Conservation (phyloP, 2,797 vertebrate species). For the Falco concolor region DNA sequence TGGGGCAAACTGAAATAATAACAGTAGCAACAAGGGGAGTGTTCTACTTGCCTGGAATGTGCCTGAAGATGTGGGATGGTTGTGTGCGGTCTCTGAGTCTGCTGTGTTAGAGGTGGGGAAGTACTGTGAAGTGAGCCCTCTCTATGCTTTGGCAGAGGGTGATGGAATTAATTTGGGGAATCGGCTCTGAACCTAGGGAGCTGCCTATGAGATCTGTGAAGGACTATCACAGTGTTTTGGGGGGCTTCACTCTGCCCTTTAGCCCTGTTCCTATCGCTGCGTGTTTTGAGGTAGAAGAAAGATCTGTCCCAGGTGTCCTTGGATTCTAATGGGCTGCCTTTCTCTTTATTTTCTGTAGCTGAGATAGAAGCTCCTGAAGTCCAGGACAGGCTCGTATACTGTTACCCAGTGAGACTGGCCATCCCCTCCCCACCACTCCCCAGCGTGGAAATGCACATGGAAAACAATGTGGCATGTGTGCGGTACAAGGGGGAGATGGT, state of each 20-base stretch:
- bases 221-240: background rate
- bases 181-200: background rate
- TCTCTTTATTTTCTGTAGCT: conserved; percentile 51
- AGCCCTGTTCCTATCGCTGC: background rate
- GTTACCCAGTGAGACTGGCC: conserved; percentile 85
- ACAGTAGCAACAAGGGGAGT: background rate
- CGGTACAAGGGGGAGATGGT: conserved; percentile 96
- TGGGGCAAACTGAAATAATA: background rate
- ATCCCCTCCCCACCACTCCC: conserved; percentile 82
- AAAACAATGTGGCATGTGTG: conserved; percentile 89
- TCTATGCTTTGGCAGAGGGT: background rate
- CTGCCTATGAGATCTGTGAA: background rate
- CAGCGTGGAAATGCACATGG: conserved; percentile 90
- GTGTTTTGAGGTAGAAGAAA: background rate
- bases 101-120: background rate
- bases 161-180: background rate
- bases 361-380: conserved; percentile 75
- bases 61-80: background rate
- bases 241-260: background rate
- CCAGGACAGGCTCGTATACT: conserved; percentile 89
- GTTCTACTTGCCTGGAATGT: background rate
- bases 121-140: background rate
- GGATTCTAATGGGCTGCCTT: background rate
- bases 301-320: background rate
- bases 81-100: background rate